Conservation (phyloP, 1,140 invertebrate genomes). For the Drosophila eugracilis region DNA sequence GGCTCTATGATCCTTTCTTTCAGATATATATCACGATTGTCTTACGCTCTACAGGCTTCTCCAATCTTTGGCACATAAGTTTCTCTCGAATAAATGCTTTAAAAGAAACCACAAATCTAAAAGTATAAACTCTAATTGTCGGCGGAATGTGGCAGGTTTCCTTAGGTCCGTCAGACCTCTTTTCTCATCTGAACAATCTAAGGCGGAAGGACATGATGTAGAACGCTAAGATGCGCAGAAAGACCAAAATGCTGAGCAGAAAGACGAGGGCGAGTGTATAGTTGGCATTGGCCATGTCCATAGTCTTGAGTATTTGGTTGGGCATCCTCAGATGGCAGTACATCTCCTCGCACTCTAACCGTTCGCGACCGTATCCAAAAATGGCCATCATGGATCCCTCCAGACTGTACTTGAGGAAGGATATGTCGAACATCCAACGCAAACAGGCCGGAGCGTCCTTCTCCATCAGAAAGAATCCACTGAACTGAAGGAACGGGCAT, state of each 20-base stretch:
- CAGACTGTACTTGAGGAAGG: conserved; percentile 92
- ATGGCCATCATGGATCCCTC: conserved; percentile 88
- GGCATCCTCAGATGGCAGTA: conserved; percentile 91
- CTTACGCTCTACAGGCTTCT: conserved; percentile 61
- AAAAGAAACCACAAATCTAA: conserved; percentile 35
- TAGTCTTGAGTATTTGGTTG: conserved; percentile 88
- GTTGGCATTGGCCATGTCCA: conserved; percentile 89
- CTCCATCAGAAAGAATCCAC: conserved; percentile 95
- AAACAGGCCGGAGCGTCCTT: conserved; percentile 92
- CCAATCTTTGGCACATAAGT: conserved; percentile 70
- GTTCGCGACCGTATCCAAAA: conserved; percentile 89
- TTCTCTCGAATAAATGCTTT: conserved; percentile 47
- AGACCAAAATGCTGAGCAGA: conserved; percentile 63
- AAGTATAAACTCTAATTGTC: conserved; percentile 23
- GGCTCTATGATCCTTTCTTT: conserved; percentile 36
- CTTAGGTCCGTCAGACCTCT: not conserved
- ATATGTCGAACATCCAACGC: conserved; percentile 94
- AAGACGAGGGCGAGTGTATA: conserved; percentile 66
- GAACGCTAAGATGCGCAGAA: conserved; percentile 77
- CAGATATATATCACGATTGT: conserved; percentile 72
- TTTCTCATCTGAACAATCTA: conserved; percentile 78
- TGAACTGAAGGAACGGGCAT: conserved; percentile 94
- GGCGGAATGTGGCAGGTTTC: conserved; percentile 58
- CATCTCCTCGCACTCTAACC: conserved; percentile 87
- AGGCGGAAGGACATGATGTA: conserved; percentile 83